phyloP scores from a whole-genome alignment of 64 coral and sea anemone genomes.

The Actinia tenebrosa region DNA sequence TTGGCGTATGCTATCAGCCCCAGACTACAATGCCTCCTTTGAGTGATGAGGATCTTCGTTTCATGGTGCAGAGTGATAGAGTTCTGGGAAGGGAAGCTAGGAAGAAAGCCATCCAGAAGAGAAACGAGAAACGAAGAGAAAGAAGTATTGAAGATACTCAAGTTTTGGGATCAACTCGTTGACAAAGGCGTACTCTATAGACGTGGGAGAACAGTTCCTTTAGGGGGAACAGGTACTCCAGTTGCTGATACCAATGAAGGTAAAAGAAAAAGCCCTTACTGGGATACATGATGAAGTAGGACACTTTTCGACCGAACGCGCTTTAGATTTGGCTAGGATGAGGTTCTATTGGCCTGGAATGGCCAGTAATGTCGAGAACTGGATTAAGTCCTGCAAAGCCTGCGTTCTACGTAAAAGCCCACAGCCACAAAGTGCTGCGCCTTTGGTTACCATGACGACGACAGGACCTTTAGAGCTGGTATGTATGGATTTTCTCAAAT shows the following conservation, averaged over 20 bases:
- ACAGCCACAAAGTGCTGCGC: neutral
- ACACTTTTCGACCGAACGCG: neutral
- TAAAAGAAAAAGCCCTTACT: neutral
- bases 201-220: neutral
- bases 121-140: too few relatives aligned
- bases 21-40: too few relatives aligned
- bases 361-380: neutral
- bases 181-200: neutral
- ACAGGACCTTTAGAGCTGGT: constrained; percentile 1
- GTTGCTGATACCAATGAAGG: neutral
- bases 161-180: too few relatives aligned
- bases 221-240: neutral
- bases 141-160: too few relatives aligned
- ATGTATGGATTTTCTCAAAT: constrained; percentile 17
- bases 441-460: neutral
- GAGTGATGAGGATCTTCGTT: too few relatives aligned
- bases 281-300: neutral
- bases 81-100: too few relatives aligned
- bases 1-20: too few relatives aligned
- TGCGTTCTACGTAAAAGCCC: neutral
- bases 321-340: neutral
- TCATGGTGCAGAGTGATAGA: too few relatives aligned
- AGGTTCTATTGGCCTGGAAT: constrained; percentile 15
- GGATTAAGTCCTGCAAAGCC: neutral
- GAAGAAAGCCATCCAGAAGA: too few relatives aligned